Evolutionary conservation across 2,797 vertebrate species (phyloP).

Genomic region (Sciaenops ocellatus): DNA sequence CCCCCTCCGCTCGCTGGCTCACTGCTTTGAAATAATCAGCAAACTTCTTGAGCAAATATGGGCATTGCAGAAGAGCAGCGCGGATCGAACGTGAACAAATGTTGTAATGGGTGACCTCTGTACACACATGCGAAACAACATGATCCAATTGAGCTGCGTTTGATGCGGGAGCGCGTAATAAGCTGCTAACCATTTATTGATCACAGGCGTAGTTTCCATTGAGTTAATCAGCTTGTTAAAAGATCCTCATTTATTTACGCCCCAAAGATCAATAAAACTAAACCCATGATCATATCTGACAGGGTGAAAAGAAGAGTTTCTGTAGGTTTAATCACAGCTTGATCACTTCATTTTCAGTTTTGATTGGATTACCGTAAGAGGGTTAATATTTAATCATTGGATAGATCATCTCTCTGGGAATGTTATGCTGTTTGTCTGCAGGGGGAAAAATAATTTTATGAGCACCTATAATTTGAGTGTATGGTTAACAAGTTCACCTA

Average conservation of each 20-base stretch:
- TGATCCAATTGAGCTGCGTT: not conserved
- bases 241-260: not conserved
- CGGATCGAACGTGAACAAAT: constrained; percentile 72
- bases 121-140: constrained; percentile 54
- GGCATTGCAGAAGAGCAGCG: constrained; percentile 65
- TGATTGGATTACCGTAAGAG: constrained; percentile 48
- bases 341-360: constrained; percentile 36
- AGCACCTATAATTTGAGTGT: constrained; percentile 53
- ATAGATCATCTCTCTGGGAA: constrained; percentile 27
- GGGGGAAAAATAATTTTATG: constrained; percentile 62
- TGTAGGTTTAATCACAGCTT: constrained; percentile 28
- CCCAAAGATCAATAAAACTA: constrained; percentile 25
- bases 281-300: not conserved
- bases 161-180: constrained; percentile 5
- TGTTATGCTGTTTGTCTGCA: constrained; percentile 54
- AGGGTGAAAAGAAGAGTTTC: constrained; percentile 22
- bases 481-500: constrained; percentile 68
- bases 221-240: constrained; percentile 63
- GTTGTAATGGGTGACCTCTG: constrained; percentile 76
- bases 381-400: constrained; percentile 30
- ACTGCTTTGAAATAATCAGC: constrained; percentile 75
- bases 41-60: constrained; percentile 80
- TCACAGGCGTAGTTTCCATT: constrained; percentile 21
- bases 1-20: constrained; percentile 9
- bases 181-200: constrained; percentile 38